phyloP scores from a whole-genome alignment of 2,888 invertebrate species.

The Thera obeliscata region DNA sequence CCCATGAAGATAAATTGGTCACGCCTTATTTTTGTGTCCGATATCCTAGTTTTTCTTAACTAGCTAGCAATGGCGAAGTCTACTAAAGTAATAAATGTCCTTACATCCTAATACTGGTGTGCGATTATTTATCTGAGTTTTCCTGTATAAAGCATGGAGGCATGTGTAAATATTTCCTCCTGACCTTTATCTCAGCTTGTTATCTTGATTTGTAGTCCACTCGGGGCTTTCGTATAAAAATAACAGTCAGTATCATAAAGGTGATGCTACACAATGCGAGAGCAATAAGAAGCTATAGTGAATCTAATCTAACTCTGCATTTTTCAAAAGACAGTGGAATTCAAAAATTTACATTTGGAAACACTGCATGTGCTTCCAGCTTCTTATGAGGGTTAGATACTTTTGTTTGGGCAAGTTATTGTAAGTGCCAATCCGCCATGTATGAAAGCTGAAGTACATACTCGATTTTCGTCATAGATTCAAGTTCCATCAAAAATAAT shows the following conservation, averaged over 20 bases:
- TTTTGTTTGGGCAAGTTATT: too few relatives aligned
- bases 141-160: constrained; percentile 50
- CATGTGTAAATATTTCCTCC: constrained; percentile 68
- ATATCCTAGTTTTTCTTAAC: constrained; percentile 13
- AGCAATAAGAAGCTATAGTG: neutral
- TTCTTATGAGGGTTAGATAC: too few relatives aligned
- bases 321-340: too few relatives aligned
- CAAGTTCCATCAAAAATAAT: too few relatives aligned
- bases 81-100: constrained; percentile 32
- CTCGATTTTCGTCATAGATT: too few relatives aligned
- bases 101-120: constrained; percentile 39
- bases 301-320: too few relatives aligned
- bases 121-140: constrained; percentile 44
- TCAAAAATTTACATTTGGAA: too few relatives aligned
- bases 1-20: neutral
- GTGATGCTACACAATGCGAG: constrained; percentile 27
- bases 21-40: constrained; percentile 1
- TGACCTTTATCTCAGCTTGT: constrained; percentile 69
- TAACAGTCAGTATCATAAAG: constrained; percentile 55
- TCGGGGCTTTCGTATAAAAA: constrained; percentile 70
- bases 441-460: too few relatives aligned
- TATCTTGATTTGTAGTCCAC: constrained; percentile 79
- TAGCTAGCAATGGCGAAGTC: constrained; percentile 16
- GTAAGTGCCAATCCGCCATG: too few relatives aligned
- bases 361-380: too few relatives aligned